Percentiles rank a stretch among this genome's conserved stretches.
phyloP scores from a whole-genome alignment of 1,140 invertebrate genomes.

The Aphaenogaster floridana region DNA sequence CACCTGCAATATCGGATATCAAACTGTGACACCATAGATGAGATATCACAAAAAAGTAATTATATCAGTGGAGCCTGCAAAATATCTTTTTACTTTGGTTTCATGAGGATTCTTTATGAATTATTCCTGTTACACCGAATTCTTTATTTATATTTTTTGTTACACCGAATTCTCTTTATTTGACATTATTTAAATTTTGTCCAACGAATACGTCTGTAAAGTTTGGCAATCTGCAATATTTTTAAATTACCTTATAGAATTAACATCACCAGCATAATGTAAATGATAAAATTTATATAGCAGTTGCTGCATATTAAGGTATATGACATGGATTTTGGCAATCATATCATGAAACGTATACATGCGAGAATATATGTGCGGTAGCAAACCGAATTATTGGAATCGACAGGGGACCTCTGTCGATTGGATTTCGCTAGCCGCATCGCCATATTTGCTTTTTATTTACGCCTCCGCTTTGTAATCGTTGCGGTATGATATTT shows the following conservation, averaged over 20 bases:
- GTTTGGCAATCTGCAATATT: background rate
- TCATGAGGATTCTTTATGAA: background rate
- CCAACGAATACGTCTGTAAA: background rate
- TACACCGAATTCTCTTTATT: background rate
- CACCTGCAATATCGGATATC: constrained; percentile 11
- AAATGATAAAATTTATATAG: constrained; percentile 8
- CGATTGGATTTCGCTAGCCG: constrained; percentile 64
- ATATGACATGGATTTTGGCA: constrained; percentile 36
- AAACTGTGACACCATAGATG: constrained; percentile 7
- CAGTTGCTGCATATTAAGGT: constrained; percentile 21
- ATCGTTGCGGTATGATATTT: constrained; percentile 62
- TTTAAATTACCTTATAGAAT: background rate
- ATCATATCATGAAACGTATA: constrained; percentile 28
- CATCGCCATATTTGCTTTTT: constrained; percentile 72
- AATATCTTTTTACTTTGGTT: background rate
- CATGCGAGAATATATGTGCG: constrained; percentile 29
- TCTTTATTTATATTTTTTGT: background rate
- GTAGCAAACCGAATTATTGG: constrained; percentile 75
- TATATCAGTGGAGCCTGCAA: background rate
- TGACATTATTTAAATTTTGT: background rate
- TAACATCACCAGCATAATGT: background rate
- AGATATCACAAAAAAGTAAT: constrained; percentile 21
- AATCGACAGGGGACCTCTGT: constrained; percentile 63
- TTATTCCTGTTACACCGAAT: background rate
- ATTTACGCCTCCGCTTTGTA: constrained; percentile 65